These are phyloP conservation scores for Hypanus sabinus DNA, from an alignment of 2,113 vertebrate species.

Conservation along the genomic window DNA sequence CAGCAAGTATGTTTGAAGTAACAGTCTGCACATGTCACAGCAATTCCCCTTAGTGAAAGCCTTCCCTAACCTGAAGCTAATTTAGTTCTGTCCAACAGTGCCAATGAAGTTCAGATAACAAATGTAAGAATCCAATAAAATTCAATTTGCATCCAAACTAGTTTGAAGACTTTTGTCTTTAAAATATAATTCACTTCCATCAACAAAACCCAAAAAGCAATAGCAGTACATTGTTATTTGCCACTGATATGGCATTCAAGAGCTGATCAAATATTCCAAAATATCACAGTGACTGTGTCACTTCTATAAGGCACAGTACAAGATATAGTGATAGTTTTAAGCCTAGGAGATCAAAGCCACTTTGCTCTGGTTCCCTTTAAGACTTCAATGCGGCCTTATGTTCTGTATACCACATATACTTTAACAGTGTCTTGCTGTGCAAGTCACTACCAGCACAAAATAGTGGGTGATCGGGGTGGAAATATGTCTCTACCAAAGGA, in stretches of 20 bases:
- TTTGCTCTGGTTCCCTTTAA: background rate
- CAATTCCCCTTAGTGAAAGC: background rate
- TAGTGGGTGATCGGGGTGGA: background rate
- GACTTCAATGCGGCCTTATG: background rate
- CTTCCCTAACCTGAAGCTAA: background rate
- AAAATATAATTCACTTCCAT: background rate
- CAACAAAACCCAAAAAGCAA: background rate
- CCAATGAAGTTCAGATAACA: background rate
- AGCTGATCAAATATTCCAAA: background rate
- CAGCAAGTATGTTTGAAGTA: background rate
- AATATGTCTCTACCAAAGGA: too few species aligned
- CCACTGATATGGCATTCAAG: background rate
- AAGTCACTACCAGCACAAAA: background rate
- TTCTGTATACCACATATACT: background rate
- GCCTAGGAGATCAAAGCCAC: background rate
- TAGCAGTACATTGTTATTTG: background rate
- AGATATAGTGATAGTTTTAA: background rate
- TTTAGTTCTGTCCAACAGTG: background rate
- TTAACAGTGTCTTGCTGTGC: background rate
- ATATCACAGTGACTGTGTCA: background rate
- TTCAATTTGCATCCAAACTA: background rate
- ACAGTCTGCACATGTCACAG: background rate
- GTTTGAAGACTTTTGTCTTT: slow-evolving; percentile 24
- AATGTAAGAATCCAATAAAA: background rate
- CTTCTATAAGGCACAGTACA: slow-evolving; percentile 15